Evolutionary conservation across 1,140 invertebrate species (phyloP).

Genomic region (Reticulitermes speratus): DNA sequence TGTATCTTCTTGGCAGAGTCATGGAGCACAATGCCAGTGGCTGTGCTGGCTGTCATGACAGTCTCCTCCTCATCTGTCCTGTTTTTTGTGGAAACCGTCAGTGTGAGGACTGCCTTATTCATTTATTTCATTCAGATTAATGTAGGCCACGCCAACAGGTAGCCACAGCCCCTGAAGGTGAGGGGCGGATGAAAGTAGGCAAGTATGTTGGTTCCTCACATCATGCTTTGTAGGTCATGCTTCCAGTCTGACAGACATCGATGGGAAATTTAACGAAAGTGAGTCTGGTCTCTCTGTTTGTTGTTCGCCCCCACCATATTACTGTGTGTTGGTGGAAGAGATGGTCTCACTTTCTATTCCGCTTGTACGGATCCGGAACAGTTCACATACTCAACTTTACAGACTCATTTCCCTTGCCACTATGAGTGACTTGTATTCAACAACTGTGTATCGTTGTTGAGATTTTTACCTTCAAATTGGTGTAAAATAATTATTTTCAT

Average conservation of each 20-base stretch:
- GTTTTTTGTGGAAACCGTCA: neutral
- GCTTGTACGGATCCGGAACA: neutral
- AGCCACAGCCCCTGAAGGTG: neutral
- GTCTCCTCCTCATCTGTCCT: neutral
- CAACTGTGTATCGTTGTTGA: too few relatives aligned
- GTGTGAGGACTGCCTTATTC: neutral
- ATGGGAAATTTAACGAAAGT: neutral
- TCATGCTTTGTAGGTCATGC: neutral
- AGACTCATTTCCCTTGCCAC: too few relatives aligned
- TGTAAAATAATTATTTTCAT: too few relatives aligned
- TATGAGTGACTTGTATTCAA: too few relatives aligned
- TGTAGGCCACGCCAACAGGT: neutral
- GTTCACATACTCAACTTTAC: neutral
- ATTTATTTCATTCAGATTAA: neutral
- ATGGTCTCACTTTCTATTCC: slow-evolving; percentile 15
- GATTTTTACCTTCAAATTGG: too few relatives aligned
- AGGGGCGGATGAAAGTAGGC: neutral
- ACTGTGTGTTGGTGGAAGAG: neutral
- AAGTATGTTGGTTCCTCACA: neutral
- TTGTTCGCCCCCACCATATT: neutral
- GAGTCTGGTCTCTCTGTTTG: neutral
- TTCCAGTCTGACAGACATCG: neutral
- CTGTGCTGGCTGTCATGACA: neutral
- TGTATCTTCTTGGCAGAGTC: too few relatives aligned
- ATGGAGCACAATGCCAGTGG: too few relatives aligned